Base-by-base conservation (phyloP, 1,140 invertebrate species). In the Rhizoglyphus robini region DNA sequence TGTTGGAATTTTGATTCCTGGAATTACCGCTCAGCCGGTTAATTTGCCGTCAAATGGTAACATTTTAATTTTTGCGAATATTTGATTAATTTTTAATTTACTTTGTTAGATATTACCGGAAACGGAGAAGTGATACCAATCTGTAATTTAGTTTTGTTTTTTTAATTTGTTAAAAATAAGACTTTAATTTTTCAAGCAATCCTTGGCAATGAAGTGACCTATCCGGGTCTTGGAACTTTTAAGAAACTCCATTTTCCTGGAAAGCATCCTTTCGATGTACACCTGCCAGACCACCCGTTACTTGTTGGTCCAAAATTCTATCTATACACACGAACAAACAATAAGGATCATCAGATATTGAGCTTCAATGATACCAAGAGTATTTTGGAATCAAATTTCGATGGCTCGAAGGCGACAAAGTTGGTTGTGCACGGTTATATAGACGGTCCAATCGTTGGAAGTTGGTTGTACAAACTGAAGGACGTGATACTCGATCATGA, bases 211-310 rank as follows among this genome's bases (percentile, higher is more conserved):
- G n/a, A n/a, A n/a, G 34, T 18, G n/a, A 70, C 69, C 34, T 69
- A 67, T 47, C 41, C 13, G 51, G 68, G 51, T 23, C 29, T 71
- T 8, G 70, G 70, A 3, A 70, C 69, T 29, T 71, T 70, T 51
- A n/a, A 15, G 3, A 41, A 32, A 13, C 29, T 60, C 4, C 64
- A 66, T 3, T 71, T 70, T 41, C 78, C 88, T 27, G 85, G 88
- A 57, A 82, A 88, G 71, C 76, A 87, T 60, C 87, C 87, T 0
- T 83, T 89, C 69, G n/a, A n/a, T n/a, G 89, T 89, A 72, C 5
- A 18, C 5, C 31, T 63, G 15, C 70, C 70, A 2, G 41, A 65
- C 25, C 15, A 18, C 8, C 29, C 30, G 8, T 46, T 36, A 49
- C 23, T 1, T n/a, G 29, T 67, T 15, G 51, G 58, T n/a, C 65